phyloP scores from a whole-genome alignment of 2,888 invertebrate genomes.

The Lomographa bimaculata region DNA sequence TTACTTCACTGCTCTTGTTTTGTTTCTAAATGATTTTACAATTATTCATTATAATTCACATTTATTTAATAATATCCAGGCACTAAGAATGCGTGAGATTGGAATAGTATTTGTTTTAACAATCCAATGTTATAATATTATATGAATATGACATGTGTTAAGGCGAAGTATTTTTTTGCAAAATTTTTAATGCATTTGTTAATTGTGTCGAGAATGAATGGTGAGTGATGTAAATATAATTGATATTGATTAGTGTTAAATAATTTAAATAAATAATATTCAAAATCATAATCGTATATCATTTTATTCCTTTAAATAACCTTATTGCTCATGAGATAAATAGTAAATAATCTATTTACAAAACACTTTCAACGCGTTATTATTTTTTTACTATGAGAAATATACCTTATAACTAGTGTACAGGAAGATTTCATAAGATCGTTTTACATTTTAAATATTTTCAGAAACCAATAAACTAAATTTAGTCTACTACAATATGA shows the following conservation, averaged over 20 bases:
- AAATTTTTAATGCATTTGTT: slow-evolving; percentile 65
- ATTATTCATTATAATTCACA: no score
- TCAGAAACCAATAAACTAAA: no score
- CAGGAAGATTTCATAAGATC: no score
- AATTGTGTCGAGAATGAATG: slow-evolving; percentile 55
- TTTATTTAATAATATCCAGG: background rate
- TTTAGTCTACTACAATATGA: no score
- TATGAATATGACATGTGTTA: slow-evolving; percentile 1
- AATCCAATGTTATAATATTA: slow-evolving; percentile 1
- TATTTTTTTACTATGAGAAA: no score
- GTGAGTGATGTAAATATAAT: slow-evolving; percentile 69
- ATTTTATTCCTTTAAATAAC: slow-evolving; percentile 42
- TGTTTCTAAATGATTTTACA: no score
- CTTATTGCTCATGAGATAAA: no score
- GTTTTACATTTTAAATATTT: no score
- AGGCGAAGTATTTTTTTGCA: slow-evolving; percentile 52
- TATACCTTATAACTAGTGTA: no score
- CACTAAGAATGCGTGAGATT: background rate
- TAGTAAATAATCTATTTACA: no score
- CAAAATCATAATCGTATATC: slow-evolving; percentile 43
- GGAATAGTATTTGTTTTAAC: slow-evolving; percentile 7
- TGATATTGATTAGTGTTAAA: slow-evolving; percentile 72
- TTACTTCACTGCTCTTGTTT: background rate
- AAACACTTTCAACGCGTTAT: no score
- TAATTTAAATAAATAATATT: slow-evolving; percentile 60